phyloP scores from a whole-genome alignment of 2,888 invertebrate genomes.

The Tiliacea aurago region DNA sequence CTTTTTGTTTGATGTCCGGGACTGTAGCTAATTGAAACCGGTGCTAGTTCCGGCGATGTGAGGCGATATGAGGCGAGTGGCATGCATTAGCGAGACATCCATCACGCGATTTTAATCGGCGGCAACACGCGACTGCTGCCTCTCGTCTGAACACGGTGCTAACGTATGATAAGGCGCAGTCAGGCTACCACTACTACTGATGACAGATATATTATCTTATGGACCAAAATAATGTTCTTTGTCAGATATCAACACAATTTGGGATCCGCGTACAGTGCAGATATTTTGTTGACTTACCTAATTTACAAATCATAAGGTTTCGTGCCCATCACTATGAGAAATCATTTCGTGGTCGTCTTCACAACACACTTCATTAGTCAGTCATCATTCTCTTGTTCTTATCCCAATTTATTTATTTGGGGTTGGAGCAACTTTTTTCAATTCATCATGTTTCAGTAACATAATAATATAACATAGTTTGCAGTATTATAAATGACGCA shows the following conservation, averaged over 20 bases:
- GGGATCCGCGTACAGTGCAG: neutral
- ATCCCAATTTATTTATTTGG: neutral
- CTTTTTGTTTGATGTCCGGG: conserved; percentile 8
- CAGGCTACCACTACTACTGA: neutral
- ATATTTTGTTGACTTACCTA: neutral
- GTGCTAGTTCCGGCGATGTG: conserved; percentile 8
- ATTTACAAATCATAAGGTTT: neutral
- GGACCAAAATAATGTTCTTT: neutral
- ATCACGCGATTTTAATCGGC: conserved; percentile 45
- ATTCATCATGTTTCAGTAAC: neutral
- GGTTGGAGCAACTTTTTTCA: too few species aligned
- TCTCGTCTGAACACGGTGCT: conserved; percentile 3
- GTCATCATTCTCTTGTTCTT: neutral
- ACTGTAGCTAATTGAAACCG: conserved; percentile 23
- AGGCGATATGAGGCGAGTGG: conserved; percentile 20
- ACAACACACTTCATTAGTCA: too few species aligned
- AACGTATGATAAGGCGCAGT: neutral
- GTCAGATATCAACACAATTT: neutral
- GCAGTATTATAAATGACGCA: neutral
- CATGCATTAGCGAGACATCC: conserved; percentile 42
- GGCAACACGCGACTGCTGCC: conserved; percentile 7
- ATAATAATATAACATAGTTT: neutral
- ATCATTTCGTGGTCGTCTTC: neutral
- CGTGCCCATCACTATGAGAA: neutral
- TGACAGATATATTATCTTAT: neutral